Base-by-base conservation (phyloP, 2,797 vertebrate species). In the Phoxinus dragarum region DNA sequence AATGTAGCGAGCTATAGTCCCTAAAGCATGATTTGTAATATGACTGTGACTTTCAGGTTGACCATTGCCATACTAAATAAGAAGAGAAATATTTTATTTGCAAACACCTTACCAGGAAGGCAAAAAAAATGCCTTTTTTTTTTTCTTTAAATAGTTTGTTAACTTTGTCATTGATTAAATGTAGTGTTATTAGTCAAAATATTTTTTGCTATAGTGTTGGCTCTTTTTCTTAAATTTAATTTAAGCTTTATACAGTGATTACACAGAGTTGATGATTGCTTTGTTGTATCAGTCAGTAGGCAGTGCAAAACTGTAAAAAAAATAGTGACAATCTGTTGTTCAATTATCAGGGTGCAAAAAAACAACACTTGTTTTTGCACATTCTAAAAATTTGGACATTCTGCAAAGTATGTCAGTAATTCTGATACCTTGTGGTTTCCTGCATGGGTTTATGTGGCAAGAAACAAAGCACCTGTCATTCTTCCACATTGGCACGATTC, bases 21-120 rank as follows among this genome's bases (percentile, higher is more conserved):
- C 80, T 84, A 79, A 86, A 88, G 78, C 84, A 67, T 85, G 56
- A 80, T 78, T n/a, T 83, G 17, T 84, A 84, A 81, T 75, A 71
- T 86, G 71, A 82, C 49, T 67, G 27, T 59, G 21, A 66, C 79
- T 71, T 44, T 44, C 52, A 21, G 31, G 3, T 14, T 34, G 44
- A 76, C 59, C 61, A 79, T 68, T 67, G 31, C 66, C n/a, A 49
- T 31, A 40, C 47, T 31, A 5, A 42, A 67, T 74, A 44, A 42
- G 16, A 81, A 42, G 14, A 73, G 54, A 27, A 71, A 42, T 82
- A 61, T 72, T 31, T 40, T 31, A 16, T 38, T 8, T 23, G 21
- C 66, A 77, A 44, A 67, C 27, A 44, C 23, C 23, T 47, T 11
- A 36, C 21, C 34, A 44, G 23, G 10, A 79, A 79, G 49, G 47